Base-by-base conservation (phyloP, 2,797 vertebrate species). In the Trachops cirrhosus region DNA sequence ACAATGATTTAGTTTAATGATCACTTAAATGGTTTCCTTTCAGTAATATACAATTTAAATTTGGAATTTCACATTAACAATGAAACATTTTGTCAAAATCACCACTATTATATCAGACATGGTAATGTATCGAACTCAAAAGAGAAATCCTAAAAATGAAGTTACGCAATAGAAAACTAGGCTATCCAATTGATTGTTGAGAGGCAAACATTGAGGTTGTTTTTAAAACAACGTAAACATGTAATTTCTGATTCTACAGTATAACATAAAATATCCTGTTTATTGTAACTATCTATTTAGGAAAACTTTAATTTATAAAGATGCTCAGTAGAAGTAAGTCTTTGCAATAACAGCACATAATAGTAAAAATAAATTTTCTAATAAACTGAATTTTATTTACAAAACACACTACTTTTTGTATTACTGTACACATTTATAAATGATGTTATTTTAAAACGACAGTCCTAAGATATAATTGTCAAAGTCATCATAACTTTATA, bases 281-380 rank as follows among this genome's bases (percentile, higher is more conserved):
- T 94, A 93, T 44, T 26, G 5, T 50, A 78, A 80, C 79, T 74
- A 71, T 79, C 16, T 91, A 84, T 32, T 44, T 75, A 78, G 16
- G 57, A 95, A 96, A 96, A 46, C 11, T 54, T 96, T 67, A 62
- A 57, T 57, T 57, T 57, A 57, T 59, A 95, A 94, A 67, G 57
- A n/a, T 96, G 62, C 29, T 91, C 48, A 54, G 57, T 39, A 32
- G 44, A 84, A 48, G 32, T 46, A 89, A 71, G 41, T 83, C 62
- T 95, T 62, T 90, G 32, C 62, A 94, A 96, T 96, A 79, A 91
- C 26, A 46, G 79, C 57, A 97, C 44, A 75, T 2, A 85, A 84
- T 24, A 62, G 96, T 71, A 74, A 91, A 95, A 89, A 64, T 50
- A 78, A 94, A 92, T 34, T 77, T 91, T 91, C 39, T 91, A 95